Base-by-base conservation (phyloP, 2,888 invertebrate species). In the Ophion slaviceki region DNA sequence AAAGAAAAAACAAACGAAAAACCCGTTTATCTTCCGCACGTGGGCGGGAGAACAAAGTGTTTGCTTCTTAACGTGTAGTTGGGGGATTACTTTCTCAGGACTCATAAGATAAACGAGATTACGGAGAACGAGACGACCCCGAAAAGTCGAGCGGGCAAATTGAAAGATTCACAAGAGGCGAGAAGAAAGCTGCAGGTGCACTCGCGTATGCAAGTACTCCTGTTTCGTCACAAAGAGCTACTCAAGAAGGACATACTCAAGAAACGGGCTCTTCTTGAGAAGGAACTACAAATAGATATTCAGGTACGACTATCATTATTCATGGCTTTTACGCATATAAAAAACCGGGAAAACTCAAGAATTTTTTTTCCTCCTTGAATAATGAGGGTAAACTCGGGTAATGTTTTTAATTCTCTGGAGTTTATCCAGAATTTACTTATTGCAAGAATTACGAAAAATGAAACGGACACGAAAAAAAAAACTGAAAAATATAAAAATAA, bases 201-300 rank as follows among this genome's bases (percentile, higher is more conserved):
- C 84, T 95, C 95, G 59, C 95, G 95, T 89, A 95, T 97, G 87
- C 96, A 97, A 92, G 96, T 97, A 92, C 95, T 97, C 61, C 95
- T 98, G 32, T 97, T 97, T 93, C 96, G 97, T 90, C 98, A 99
- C 91, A 99, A 98, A 92, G 99, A 99, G 93, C 95, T 97, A 89
- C 96, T 99, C 71, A 98, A 98, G 94, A 98, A 98, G 92, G 98
- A 98, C 91, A 99, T 99, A 88, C 95, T 98, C 86, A 97, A 98
- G 91, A 99, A 99, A 92, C 95, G 99, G 88, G 97, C 97, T 1
- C 94, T 98, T 20, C 95, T 99, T 80, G 98, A 98, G 92, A 97
- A 98, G 90, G 98, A 98, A 93, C 95, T 99, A 82, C 97, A 98
- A 91, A 96, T 97, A 87, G 98, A 98, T 93, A 98, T 99, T 92